Evolutionary conservation across 2,888 invertebrate genomes (phyloP).

Genomic region (Drosophila testacea): DNA sequence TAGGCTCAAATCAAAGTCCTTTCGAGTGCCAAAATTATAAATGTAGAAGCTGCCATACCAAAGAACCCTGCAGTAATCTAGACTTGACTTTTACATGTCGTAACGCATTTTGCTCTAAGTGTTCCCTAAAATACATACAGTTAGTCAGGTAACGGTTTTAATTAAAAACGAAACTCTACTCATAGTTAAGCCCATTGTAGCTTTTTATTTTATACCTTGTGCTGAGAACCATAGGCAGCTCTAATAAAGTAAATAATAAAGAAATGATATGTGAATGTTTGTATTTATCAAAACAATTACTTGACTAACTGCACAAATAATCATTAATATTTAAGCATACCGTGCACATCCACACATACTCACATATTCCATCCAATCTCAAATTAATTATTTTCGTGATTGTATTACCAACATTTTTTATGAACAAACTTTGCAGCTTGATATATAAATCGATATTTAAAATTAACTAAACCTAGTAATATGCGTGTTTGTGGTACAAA

Average conservation of each 20-base stretch:
- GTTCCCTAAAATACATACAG: conserved; percentile 11
- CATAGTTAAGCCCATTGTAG: too few species aligned
- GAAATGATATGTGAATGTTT: too few species aligned
- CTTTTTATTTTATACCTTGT: too few species aligned
- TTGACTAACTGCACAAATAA: conserved; percentile 4
- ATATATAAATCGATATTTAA: conserved; percentile 61
- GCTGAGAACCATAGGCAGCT: too few species aligned
- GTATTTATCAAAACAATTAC: too few species aligned
- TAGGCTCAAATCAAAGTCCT: neutral
- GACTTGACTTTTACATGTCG: conserved; percentile 57
- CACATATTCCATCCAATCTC: conserved; percentile 68
- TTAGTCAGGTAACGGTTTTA: too few species aligned
- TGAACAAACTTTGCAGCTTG: conserved; percentile 50
- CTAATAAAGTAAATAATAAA: neutral
- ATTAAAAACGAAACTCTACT: too few species aligned
- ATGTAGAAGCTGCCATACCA: conserved; percentile 10
- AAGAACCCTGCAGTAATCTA: conserved; percentile 49
- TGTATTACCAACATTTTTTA: conserved; percentile 44
- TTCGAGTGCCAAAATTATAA: conserved; percentile 63
- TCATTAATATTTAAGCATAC: conserved; percentile 33
- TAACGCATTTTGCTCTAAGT: conserved; percentile 54
- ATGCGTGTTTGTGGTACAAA: conserved; percentile 17
- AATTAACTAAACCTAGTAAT: conserved; percentile 52
- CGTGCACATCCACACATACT: conserved; percentile 26
- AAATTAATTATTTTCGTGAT: conserved; percentile 51